Base-by-base conservation (phyloP, 2,797 vertebrate species). In the Poecile montanus region DNA sequence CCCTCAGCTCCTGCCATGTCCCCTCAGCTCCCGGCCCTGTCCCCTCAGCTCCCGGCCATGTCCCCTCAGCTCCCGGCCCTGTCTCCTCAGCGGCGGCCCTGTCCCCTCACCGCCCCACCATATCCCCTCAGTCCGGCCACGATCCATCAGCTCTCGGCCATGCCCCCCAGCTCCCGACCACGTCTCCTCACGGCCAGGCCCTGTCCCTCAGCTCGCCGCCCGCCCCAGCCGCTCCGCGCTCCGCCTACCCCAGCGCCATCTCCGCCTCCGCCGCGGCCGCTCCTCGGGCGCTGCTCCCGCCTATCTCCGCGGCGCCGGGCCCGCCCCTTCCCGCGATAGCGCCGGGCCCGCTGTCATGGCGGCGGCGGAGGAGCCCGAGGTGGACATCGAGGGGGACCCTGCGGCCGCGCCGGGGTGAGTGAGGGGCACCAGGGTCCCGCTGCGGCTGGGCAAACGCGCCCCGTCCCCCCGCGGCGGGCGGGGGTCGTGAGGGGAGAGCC, bases 311-410 rank as follows among this genome's bases (percentile, higher is more conserved):
- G 3, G 20, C 7, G 47, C 9, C 26, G 26, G 3, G 34, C 0
- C 81, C 62, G 36, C 75, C 75, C 29, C 45, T 80, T 88, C 85
- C 60, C 45, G 85, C 67, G 76, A 29, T 38, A 65, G 11, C 20
- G 60, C 61, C 7, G 16, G 34, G 22, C 40, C 25, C 25, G 60
- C 70, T 36, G 86, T 81, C 79, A 98, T 98, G 97, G 97, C 97
- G 93, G 96, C 97, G 80, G 93, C 95, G 2, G 97, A 97, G 44
- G 98, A 98, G 42, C 50, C 51, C 4, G 98, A 98, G 72, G 97
- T 98, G 78, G 98, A 98, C 18, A 56, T 98, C 2, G 98, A 98
- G 65, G 98, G 98, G 32, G 98, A 98, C 9, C 17, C 80, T 17
- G 93, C 65, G 40, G 75, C 84, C 1, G 73, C 13, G 4, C 18